Evolutionary conservation across 2,797 vertebrate genomes (phyloP).

Genomic region (Macropodus opercularis): DNA sequence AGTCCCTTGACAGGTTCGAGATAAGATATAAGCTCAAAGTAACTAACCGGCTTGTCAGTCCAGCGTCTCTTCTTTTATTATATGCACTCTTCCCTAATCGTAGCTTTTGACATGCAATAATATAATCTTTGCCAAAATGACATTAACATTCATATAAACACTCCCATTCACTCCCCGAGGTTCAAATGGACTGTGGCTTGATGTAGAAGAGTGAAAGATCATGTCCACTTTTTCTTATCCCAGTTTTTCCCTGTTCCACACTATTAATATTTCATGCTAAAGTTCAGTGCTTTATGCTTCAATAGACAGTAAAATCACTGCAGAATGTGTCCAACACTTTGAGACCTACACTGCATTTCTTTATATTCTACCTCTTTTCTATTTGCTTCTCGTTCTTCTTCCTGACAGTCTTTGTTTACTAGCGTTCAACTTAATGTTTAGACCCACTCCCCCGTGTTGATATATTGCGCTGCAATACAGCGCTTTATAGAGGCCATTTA

Average conservation of each 20-base stretch:
- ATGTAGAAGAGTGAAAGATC: constrained; percentile 70
- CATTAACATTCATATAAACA: constrained; percentile 45
- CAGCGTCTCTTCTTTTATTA: constrained; percentile 12
- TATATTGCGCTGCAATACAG: constrained; percentile 63
- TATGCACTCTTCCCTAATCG: constrained; percentile 24
- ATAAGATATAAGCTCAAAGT: constrained; percentile 41
- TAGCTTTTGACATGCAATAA: constrained; percentile 38
- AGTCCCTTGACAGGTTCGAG: constrained; percentile 41
- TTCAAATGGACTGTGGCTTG: constrained; percentile 58
- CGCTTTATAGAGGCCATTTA: constrained; percentile 69
- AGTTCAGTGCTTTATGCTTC: constrained; percentile 80
- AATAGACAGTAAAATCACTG: constrained; percentile 79
- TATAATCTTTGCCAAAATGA: constrained; percentile 32
- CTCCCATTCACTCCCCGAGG: constrained; percentile 34
- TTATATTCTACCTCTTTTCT: constrained; percentile 43
- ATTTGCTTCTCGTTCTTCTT: constrained; percentile 28
- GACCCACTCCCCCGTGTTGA: constrained; percentile 51
- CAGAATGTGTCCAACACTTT: constrained; percentile 70
- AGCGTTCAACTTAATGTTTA: constrained; percentile 71
- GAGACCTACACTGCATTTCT: constrained; percentile 69
- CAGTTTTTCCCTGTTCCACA: constrained; percentile 68
- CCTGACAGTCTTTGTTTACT: constrained; percentile 47
- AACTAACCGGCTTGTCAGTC: constrained; percentile 42
- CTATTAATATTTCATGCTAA: constrained; percentile 82
- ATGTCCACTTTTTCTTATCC: constrained; percentile 69